These are phyloP conservation scores for Plestiodon gilberti DNA, from an alignment of 2,113 vertebrate genomes.

Conservation along the genomic window DNA sequence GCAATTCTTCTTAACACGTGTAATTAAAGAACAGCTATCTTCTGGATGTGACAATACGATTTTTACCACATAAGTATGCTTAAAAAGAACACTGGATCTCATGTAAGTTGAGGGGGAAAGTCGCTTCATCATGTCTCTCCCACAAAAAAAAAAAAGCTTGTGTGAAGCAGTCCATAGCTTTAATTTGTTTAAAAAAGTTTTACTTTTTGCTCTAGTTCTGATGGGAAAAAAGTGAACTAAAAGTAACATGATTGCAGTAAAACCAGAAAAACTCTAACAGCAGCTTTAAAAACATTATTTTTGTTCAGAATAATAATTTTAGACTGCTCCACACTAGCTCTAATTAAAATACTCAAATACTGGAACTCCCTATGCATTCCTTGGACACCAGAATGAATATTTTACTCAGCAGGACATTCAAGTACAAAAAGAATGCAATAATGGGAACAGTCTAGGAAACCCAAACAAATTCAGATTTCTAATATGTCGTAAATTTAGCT, in stretches of 20 bases:
- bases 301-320: neutral
- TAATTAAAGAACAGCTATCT: neutral
- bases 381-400: neutral
- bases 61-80: neutral
- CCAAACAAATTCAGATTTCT: constrained; percentile 42
- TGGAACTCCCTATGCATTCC: constrained; percentile 19
- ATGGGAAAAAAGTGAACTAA: neutral
- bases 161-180: neutral
- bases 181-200: neutral
- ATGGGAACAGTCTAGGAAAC: constrained; percentile 8
- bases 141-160: neutral
- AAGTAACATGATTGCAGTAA: neutral
- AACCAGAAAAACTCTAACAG: neutral
- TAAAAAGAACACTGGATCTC: neutral
- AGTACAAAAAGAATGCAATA: constrained; percentile 26
- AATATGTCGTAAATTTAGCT: constrained; percentile 58
- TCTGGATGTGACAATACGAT: neutral
- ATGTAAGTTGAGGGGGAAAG: neutral
- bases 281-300: neutral
- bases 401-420: constrained; percentile 17
- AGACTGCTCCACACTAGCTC: neutral
- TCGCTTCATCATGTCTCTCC: neutral
- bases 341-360: constrained; percentile 1
- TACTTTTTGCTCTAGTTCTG: neutral
- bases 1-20: neutral